These are phyloP conservation scores for Hydrophis major DNA, from an alignment of 2,797 vertebrate genomes.

Conservation along the genomic window DNA sequence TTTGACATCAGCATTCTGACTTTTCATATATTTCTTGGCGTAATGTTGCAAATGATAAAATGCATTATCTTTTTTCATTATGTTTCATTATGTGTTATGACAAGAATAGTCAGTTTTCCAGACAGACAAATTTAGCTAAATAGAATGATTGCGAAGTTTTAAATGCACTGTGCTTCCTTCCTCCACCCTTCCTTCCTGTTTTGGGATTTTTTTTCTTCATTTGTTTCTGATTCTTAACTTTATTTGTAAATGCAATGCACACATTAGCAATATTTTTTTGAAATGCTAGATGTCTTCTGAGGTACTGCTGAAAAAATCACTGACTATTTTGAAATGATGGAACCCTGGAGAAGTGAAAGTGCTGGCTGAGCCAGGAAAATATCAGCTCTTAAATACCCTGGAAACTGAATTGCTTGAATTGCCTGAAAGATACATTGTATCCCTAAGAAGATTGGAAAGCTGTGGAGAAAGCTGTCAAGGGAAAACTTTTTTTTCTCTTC, in stretches of 20 bases:
- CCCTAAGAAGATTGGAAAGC: too few species aligned
- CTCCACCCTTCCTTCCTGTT: not conserved
- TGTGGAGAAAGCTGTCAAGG: too few species aligned
- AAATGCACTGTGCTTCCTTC: not conserved
- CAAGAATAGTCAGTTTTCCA: not conserved
- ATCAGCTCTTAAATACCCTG: too few species aligned
- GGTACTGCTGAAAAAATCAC: not conserved
- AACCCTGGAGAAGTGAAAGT: too few species aligned
- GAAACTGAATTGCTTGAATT: too few species aligned
- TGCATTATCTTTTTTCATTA: not conserved
- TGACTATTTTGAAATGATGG: too few species aligned
- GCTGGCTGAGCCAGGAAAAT: too few species aligned
- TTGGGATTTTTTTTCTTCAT: not conserved
- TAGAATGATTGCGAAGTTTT: not conserved
- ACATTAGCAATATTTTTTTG: accelerated
- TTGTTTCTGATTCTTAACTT: not conserved
- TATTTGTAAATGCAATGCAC: not conserved
- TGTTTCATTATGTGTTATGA: not conserved
- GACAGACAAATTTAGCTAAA: not conserved
- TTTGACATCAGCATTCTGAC: not conserved
- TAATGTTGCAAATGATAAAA: not conserved
- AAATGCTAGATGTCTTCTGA: not conserved
- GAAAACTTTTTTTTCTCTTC: too few species aligned
- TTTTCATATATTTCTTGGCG: not conserved
- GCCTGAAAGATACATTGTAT: too few species aligned